These are phyloP conservation scores for Oenanthe oenanthe DNA, from an alignment of 2,113 vertebrate genomes.

Conservation along the genomic window DNA sequence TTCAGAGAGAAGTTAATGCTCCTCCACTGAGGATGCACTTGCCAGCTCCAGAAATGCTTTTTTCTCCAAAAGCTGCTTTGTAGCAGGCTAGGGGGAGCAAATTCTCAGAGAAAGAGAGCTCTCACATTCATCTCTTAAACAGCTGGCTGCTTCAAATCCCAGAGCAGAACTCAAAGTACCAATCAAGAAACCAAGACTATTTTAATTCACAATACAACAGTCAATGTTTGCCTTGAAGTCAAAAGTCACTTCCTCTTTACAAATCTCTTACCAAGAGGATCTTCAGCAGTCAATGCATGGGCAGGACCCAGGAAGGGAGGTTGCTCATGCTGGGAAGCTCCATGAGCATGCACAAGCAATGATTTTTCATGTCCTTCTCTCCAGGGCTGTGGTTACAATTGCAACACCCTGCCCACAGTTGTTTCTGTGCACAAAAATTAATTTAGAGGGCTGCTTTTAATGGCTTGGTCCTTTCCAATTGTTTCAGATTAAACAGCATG, in stretches of 20 bases:
- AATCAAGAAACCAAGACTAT: not conserved
- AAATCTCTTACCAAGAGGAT: not conserved
- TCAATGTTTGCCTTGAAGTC: not conserved
- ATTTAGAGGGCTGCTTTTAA: not conserved
- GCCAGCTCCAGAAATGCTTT: not conserved
- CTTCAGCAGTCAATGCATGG: not conserved
- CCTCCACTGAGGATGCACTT: rapidly evolving
- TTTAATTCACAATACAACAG: not conserved
- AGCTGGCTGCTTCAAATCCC: not conserved
- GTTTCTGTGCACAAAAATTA: not conserved
- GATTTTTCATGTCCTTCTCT: not conserved
- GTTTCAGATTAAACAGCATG: not conserved
- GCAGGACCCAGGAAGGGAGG: not conserved
- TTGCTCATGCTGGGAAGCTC: not conserved
- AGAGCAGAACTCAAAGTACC: not conserved
- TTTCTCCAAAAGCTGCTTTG: not conserved
- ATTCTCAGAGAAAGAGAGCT: not conserved
- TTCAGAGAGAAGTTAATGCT: not conserved
- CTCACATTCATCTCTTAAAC: not conserved
- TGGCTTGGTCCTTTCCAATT: not conserved
- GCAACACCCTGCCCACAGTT: not conserved
- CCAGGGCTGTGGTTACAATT: not conserved
- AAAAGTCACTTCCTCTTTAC: not conserved
- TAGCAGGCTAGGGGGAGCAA: not conserved
- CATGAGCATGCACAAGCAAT: not conserved